Conservation (phyloP, 2,888 invertebrate species). For the Chironomus riparius region DNA sequence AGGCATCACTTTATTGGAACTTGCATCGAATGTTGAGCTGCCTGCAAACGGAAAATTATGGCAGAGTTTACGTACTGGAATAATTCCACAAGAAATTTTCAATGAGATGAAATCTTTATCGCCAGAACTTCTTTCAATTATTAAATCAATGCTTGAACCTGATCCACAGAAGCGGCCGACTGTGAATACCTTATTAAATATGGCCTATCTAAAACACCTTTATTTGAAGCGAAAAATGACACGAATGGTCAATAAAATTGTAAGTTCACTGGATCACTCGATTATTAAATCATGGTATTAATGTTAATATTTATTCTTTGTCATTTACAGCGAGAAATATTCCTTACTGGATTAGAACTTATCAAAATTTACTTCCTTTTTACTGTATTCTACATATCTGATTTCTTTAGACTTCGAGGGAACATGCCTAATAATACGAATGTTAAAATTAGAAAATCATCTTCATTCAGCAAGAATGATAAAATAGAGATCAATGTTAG, state of each 20-base stretch:
- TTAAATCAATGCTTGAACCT: constrained; percentile 49
- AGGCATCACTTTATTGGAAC: constrained; percentile 61
- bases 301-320: too few relatives aligned
- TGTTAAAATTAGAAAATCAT: too few relatives aligned
- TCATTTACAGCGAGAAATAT: too few relatives aligned
- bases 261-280: too few relatives aligned
- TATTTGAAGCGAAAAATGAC: too few relatives aligned
- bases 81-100: constrained; percentile 45
- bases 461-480: too few relatives aligned
- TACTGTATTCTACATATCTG: too few relatives aligned
- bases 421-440: too few relatives aligned
- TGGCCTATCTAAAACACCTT: constrained; percentile 28
- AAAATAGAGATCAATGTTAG: not conserved
- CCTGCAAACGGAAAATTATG: constrained; percentile 59
- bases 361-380: too few relatives aligned
- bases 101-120: constrained; percentile 40
- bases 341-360: too few relatives aligned
- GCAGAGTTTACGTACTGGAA: constrained; percentile 54
- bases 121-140: constrained; percentile 45
- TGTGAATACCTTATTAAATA: constrained; percentile 45
- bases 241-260: too few relatives aligned
- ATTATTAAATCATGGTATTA: too few relatives aligned
- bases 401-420: not conserved
- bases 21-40: constrained; percentile 59
- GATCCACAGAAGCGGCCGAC: constrained; percentile 46